Percentiles rank a stretch among this genome's conserved stretches.
Evolutionary conservation across 2,797 vertebrate species (phyloP).

Genomic region (Threskiornis aethiopicus): DNA sequence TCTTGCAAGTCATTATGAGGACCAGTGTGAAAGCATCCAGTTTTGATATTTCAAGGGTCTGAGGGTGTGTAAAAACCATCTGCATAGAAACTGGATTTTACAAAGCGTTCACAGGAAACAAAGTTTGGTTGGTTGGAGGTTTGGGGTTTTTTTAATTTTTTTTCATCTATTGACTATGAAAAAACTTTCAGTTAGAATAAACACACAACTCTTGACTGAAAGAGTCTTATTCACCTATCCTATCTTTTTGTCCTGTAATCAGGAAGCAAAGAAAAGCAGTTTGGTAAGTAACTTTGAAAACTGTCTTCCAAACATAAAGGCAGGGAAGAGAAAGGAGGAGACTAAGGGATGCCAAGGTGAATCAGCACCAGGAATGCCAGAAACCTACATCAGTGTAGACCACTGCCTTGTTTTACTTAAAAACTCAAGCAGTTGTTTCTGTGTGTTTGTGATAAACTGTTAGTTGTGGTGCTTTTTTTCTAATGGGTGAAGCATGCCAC

Average conservation of each 20-base stretch:
- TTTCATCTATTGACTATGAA: background rate
- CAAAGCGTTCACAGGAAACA: background rate
- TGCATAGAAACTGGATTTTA: background rate
- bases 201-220: background rate
- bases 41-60: background rate
- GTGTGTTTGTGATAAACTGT: background rate
- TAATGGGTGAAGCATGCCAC: background rate
- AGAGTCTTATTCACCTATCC: background rate
- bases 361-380: background rate
- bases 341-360: background rate
- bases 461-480: background rate
- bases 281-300: background rate
- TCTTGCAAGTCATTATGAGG: slow-evolving; percentile 22
- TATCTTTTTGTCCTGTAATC: background rate
- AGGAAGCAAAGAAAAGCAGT: background rate
- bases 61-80: background rate
- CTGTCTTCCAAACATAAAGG: background rate
- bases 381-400: background rate
- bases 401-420: background rate
- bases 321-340: background rate
- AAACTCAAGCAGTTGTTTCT: background rate
- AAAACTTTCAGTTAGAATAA: background rate
- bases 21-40: background rate
- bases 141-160: background rate
- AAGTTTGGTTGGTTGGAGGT: accelerated